Conservation (phyloP, 2,888 invertebrate species). For the Pemphredon lugubris region DNA sequence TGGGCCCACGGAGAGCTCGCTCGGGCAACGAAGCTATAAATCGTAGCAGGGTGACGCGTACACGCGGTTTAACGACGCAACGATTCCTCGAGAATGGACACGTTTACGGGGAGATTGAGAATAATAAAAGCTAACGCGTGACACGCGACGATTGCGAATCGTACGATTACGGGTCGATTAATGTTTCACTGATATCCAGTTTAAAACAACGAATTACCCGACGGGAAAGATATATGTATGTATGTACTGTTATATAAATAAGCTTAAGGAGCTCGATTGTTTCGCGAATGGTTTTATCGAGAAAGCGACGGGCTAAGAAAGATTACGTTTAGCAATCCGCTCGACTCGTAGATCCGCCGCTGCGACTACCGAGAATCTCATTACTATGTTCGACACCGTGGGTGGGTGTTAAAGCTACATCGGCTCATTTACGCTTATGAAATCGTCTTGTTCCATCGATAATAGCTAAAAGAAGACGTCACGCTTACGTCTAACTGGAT, state of each 20-base stretch:
- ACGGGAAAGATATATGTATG: too few species aligned
- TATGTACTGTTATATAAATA: too few species aligned
- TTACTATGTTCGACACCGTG: conserved; percentile 49
- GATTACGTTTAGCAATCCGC: conserved; percentile 15
- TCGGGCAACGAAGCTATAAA: conserved; percentile 25
- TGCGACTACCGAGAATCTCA: conserved; percentile 42
- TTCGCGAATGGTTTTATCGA: conserved; percentile 15
- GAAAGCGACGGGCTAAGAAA: conserved; percentile 17
- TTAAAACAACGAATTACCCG: too few species aligned
- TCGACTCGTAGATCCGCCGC: conserved; percentile 42
- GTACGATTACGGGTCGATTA: too few species aligned
- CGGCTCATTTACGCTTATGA: conserved; percentile 32
- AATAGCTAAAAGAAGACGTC: conserved; percentile 31
- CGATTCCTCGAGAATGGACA: not conserved
- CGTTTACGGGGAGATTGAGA: too few species aligned
- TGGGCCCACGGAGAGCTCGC: conserved; percentile 6
- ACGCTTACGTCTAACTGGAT: conserved; percentile 4
- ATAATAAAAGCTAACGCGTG: too few species aligned
- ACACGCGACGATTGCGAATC: too few species aligned
- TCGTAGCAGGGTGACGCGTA: not conserved
- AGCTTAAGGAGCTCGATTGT: too few species aligned
- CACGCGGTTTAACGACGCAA: not conserved
- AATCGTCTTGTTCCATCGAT: conserved; percentile 5
- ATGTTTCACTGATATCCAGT: too few species aligned
- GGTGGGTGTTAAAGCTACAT: conserved; percentile 47